These are phyloP conservation scores for Drosophila sturtevanti DNA, from an alignment of 1,140 invertebrate species.

Conservation along the genomic window DNA sequence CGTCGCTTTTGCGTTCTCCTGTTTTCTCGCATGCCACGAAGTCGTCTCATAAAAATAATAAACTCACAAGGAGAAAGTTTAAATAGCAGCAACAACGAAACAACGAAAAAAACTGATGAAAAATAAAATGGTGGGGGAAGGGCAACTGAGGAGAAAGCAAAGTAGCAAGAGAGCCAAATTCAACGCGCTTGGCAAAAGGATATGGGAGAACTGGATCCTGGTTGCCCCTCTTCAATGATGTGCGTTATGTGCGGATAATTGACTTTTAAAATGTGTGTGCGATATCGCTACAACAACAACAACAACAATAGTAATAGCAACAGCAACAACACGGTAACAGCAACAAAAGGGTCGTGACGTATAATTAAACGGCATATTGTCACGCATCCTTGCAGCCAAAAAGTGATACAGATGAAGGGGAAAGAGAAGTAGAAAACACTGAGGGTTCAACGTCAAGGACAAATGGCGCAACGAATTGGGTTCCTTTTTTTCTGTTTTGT, in stretches of 20 bases:
- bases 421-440: neutral
- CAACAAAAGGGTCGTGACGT: conserved; percentile 61
- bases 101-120: conserved; percentile 1
- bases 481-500: neutral
- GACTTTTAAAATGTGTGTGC: conserved; percentile 78
- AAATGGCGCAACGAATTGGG: conserved; percentile 31
- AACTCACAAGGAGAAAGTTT: conserved; percentile 53
- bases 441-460: conserved; percentile 36
- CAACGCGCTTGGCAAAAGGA: conserved; percentile 66
- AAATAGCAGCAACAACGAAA: conserved; percentile 1
- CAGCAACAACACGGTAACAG: conserved; percentile 10
- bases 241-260: conserved; percentile 80
- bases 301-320: conserved; percentile 21
- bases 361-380: conserved; percentile 81
- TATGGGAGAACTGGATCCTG: conserved; percentile 22
- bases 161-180: conserved; percentile 59
- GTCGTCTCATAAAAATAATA: conserved; percentile 68
- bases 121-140: too few relatives aligned
- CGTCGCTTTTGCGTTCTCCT: too few relatives aligned
- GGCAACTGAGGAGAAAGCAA: conserved; percentile 35
- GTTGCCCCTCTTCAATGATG: conserved; percentile 56
- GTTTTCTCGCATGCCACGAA: conserved; percentile 49
- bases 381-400: conserved; percentile 63
- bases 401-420: conserved; percentile 19
- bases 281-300: conserved; percentile 67